Conservation (phyloP, 2,113 vertebrate genomes). For the Mus musculus region DNA sequence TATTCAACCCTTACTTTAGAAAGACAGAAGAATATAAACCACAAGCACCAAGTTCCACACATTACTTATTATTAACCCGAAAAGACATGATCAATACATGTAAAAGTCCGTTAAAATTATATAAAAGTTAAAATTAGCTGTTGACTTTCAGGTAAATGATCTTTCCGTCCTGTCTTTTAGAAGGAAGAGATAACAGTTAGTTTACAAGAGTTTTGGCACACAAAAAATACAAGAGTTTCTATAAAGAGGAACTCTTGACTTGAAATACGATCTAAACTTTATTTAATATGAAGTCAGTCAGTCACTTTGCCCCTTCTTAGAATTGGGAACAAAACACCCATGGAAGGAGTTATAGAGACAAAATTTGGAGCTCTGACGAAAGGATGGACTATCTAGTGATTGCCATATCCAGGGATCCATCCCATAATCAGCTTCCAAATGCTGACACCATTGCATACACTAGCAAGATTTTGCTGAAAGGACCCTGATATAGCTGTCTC, state of each 20-base stretch:
- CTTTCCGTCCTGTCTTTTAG: neutral
- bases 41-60: neutral
- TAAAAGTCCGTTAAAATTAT: neutral
- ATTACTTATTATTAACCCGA: neutral
- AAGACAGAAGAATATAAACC: neutral
- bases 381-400: too few relatives aligned
- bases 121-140: neutral
- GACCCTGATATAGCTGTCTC: too few relatives aligned
- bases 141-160: neutral
- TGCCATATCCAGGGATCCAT: too few relatives aligned
- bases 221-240: neutral
- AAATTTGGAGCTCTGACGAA: too few relatives aligned
- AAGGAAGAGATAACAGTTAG: neutral
- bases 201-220: neutral
- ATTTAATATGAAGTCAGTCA: neutral
- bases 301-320: too few relatives aligned
- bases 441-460: too few relatives aligned
- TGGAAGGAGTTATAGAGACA: too few relatives aligned
- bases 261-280: neutral
- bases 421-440: too few relatives aligned
- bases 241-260: neutral
- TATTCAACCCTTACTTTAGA: conserved; percentile 24
- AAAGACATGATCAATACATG: neutral
- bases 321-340: too few relatives aligned
- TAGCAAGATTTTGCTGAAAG: too few relatives aligned